Evolutionary conservation across 2,888 invertebrate species (phyloP).

Genomic region (Biston betularia): DNA sequence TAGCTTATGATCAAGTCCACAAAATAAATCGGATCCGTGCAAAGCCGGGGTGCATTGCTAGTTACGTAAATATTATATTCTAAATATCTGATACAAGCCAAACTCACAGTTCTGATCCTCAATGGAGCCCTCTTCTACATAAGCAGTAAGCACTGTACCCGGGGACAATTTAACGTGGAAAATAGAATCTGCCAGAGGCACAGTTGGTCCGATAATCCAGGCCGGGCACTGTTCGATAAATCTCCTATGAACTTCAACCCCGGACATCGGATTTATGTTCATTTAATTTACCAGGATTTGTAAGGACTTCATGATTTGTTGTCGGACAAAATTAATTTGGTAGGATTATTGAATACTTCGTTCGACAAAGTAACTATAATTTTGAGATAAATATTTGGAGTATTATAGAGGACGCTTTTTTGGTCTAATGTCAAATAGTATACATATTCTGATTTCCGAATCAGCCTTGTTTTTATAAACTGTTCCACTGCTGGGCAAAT

Average conservation of each 20-base stretch:
- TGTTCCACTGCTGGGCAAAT: no score
- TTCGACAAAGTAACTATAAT: background rate
- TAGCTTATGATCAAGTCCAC: no score
- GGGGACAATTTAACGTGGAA: background rate
- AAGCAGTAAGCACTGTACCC: background rate
- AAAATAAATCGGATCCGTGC: no score
- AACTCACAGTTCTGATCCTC: no score
- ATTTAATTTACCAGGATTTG: slow-evolving; percentile 68
- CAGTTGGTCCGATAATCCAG: slow-evolving; percentile 52
- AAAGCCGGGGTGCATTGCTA: no score
- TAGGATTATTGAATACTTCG: background rate
- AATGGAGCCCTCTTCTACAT: no score
- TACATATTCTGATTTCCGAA: background rate
- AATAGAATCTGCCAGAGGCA: slow-evolving; percentile 30
- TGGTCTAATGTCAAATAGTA: no score
- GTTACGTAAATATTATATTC: no score
- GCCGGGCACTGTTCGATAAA: slow-evolving; percentile 57
- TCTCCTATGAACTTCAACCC: slow-evolving; percentile 61
- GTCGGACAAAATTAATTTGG: slow-evolving; percentile 15
- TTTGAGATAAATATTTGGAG: no score
- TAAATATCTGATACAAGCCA: no score
- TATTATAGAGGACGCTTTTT: no score
- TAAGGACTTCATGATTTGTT: slow-evolving; percentile 36
- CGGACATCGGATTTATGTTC: slow-evolving; percentile 53
- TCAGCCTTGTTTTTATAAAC: background rate